Base-by-base conservation (phyloP, 1,140 invertebrate genomes). In the Stenopsyche tienmushanensis region DNA sequence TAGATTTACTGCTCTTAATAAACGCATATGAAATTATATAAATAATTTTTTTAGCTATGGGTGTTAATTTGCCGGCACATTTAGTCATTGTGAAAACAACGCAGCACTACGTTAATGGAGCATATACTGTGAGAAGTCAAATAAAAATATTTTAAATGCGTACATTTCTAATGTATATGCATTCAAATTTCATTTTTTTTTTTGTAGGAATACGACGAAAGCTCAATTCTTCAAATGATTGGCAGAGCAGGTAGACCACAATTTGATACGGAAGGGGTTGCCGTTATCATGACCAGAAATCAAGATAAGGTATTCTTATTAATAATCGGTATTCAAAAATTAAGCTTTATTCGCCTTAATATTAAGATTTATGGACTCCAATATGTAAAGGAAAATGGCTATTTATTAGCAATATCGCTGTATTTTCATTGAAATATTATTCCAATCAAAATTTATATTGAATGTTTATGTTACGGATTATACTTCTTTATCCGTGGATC, bases 1-100 rank as follows among this genome's bases (percentile, higher is more conserved):
- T 21, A 13, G 39, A 34, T 45, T 44, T 17, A 58, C 29, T 26
- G 18, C 10, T 23, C 3, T 58, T 21, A 54, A 26, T 7, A n/a
- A 62, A 17, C 10, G 20, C 7, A 52, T 53, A 13, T 26, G 10
- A 39, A 9, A 21, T 47, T 5, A 23, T 52, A 60, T 60, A 60
- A n/a, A 41, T 58, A 47, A 10, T 5, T 57, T 66, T 62, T 71
- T 15, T 71, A 80, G 89, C 90, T 3, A 90, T 91, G 85, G 91
- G 90, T 18, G 88, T 93, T 0, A 92, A 93, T 76, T 77, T 93
- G 13, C 90, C 90, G 7, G 91, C 90, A 1, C 90, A 92, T 77
- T 77, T 93, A 15, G 90, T 93, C 1, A 85, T 93, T 7, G 82
- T 93, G n/a, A 92, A 92, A 75, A 89, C 89, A 13, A 93, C 91